phyloP scores from a whole-genome alignment of 2,113 vertebrate genomes.

The Anseranas semipalmata region DNA sequence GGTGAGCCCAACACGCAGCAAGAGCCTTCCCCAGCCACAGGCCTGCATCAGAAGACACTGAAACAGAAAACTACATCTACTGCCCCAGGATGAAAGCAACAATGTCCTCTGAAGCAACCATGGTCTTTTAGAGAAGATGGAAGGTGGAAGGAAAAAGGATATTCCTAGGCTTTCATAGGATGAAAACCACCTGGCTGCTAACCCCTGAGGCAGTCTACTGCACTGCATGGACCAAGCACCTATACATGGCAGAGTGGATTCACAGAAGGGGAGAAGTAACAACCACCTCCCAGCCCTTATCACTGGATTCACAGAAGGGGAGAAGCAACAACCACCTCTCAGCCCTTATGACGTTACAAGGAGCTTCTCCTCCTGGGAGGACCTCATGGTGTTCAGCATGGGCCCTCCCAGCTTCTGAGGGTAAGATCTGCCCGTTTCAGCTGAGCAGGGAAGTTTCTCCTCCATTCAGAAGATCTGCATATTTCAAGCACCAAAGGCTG shows the following conservation, averaged over 20 bases:
- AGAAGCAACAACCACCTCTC: neutral
- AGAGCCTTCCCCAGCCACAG: neutral
- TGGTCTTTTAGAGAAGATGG: neutral
- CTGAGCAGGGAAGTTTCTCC: neutral
- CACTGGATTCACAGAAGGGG: neutral
- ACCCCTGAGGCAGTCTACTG: fast-evolving
- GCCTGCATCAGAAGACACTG: neutral
- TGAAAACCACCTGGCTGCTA: neutral
- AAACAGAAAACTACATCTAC: neutral
- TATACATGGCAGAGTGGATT: fast-evolving
- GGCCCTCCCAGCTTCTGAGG: no score
- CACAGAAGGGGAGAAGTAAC: neutral
- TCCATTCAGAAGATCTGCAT: neutral
- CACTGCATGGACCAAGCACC: neutral
- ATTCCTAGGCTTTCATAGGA: neutral
- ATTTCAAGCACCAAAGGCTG: neutral
- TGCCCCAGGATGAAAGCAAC: neutral
- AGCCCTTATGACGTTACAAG: neutral
- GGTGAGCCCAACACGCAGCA: fast-evolving
- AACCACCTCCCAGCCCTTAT: fast-evolving
- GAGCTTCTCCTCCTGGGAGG: neutral
- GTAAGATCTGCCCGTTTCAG: neutral
- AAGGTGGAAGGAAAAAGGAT: neutral
- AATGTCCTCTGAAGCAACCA: neutral
- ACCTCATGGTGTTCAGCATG: neutral